Evolutionary conservation across 1,140 invertebrate species (phyloP).

Genomic region (Zelostemma sp.): DNA sequence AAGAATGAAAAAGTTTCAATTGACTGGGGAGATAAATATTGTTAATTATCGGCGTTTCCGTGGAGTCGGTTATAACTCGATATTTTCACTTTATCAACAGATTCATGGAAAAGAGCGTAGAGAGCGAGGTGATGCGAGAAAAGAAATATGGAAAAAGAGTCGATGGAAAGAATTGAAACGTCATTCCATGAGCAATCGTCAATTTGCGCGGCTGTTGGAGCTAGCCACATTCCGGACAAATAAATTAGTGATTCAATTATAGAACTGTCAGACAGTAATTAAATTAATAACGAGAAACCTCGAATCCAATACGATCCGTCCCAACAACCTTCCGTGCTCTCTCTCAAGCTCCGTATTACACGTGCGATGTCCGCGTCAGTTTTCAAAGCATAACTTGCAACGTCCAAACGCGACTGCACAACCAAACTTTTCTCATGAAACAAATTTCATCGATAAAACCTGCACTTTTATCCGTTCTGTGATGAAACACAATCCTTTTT

Average conservation of each 20-base stretch:
- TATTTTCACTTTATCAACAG: slow-evolving; percentile 36
- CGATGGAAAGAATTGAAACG: slow-evolving; percentile 60
- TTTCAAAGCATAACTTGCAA: too few relatives aligned
- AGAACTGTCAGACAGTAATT: slow-evolving; percentile 69
- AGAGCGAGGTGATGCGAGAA: slow-evolving; percentile 31
- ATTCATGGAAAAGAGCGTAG: slow-evolving; percentile 18
- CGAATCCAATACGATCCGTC: slow-evolving; percentile 62
- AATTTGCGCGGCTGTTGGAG: slow-evolving; percentile 45
- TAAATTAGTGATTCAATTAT: slow-evolving; percentile 72
- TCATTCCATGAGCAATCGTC: slow-evolving; percentile 60
- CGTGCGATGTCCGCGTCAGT: slow-evolving; percentile 48
- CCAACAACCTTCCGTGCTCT: slow-evolving; percentile 48
- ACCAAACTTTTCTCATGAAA: too few relatives aligned
- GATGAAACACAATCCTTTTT: neutral
- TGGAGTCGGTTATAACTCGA: slow-evolving; percentile 36
- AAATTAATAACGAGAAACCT: slow-evolving; percentile 70
- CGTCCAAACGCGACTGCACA: slow-evolving; percentile 24
- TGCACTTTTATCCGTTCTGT: too few relatives aligned
- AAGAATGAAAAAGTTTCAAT: slow-evolving; percentile 14
- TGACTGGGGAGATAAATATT: slow-evolving; percentile 25
- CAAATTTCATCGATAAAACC: too few relatives aligned
- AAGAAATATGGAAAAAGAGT: slow-evolving; percentile 34
- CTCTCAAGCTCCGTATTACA: slow-evolving; percentile 36
- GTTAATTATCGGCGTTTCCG: slow-evolving; percentile 35
- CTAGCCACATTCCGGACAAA: slow-evolving; percentile 62